phyloP scores from a whole-genome alignment of 1,140 invertebrate species.

The Palaemon carinicauda region DNA sequence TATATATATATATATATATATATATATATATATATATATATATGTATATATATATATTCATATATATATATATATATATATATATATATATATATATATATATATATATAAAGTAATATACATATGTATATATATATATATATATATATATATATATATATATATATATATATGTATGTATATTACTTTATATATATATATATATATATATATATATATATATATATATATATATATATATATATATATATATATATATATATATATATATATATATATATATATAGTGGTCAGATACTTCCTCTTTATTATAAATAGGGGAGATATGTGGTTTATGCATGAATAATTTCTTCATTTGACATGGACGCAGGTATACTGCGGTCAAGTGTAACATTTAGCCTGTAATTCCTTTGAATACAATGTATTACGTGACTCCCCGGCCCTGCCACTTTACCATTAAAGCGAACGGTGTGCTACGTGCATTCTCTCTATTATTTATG shows the following conservation, averaged over 20 bases:
- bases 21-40: neutral
- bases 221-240: neutral
- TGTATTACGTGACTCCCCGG: too few relatives aligned
- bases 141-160: constrained; percentile 2
- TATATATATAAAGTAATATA: neutral
- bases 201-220: neutral
- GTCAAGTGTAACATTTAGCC: neutral
- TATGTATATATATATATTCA: neutral
- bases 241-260: neutral
- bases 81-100: constrained; percentile 9
- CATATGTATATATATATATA: neutral
- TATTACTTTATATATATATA: neutral
- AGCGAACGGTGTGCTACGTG: too few relatives aligned
- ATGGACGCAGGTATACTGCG: neutral
- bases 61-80: neutral
- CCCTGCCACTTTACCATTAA: too few relatives aligned
- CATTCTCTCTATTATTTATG: too few relatives aligned
- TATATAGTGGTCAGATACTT: too few relatives aligned
- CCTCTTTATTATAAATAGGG: too few relatives aligned
- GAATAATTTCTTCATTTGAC: too few relatives aligned
- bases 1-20: too few relatives aligned
- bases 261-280: neutral
- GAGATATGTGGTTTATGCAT: too few relatives aligned
- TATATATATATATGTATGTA: neutral
- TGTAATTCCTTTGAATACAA: neutral